Percentiles rank a stretch among this genome's conserved stretches.
Conservation (phyloP, 2,888 invertebrate species). For the Spisula solida region DNA sequence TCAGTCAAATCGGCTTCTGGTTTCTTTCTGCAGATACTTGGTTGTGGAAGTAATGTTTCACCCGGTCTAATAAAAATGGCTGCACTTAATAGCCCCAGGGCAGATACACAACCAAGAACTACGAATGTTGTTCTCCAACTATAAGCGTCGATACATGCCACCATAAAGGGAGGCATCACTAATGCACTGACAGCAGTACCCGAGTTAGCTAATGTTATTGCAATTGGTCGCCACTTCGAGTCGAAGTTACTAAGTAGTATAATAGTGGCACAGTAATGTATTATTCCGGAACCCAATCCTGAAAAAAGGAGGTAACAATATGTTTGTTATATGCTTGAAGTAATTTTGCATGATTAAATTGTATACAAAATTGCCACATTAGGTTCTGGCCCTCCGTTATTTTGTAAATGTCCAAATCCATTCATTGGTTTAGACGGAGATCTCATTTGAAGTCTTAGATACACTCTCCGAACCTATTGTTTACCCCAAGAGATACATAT, state of each 20-base stretch:
- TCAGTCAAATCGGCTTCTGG: too few relatives aligned
- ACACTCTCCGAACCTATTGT: background rate
- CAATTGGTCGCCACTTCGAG: constrained; percentile 42
- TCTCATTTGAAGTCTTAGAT: too few relatives aligned
- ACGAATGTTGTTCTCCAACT: constrained; percentile 34
- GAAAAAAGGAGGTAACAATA: background rate
- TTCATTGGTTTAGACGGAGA: too few relatives aligned
- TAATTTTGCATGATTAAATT: background rate
- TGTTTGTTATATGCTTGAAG: background rate
- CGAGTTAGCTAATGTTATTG: constrained; percentile 4
- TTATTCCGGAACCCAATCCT: constrained; percentile 21
- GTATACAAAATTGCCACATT: too few relatives aligned
- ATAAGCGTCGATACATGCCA: background rate
- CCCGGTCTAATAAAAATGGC: constrained; percentile 7
- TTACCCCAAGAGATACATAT: too few relatives aligned
- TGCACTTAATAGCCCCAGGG: constrained; percentile 14
- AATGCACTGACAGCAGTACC: constrained; percentile 24
- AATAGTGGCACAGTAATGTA: constrained; percentile 29
- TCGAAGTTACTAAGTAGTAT: constrained; percentile 16
- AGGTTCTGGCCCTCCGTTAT: too few relatives aligned
- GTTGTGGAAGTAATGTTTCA: background rate
- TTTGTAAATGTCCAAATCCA: too few relatives aligned
- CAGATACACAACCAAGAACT: constrained; percentile 7
- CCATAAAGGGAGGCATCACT: constrained; percentile 33
- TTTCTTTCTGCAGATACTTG: background rate